Evolutionary conservation across 2,113 vertebrate genomes (phyloP).

Genomic region (Mirza zaza): DNA sequence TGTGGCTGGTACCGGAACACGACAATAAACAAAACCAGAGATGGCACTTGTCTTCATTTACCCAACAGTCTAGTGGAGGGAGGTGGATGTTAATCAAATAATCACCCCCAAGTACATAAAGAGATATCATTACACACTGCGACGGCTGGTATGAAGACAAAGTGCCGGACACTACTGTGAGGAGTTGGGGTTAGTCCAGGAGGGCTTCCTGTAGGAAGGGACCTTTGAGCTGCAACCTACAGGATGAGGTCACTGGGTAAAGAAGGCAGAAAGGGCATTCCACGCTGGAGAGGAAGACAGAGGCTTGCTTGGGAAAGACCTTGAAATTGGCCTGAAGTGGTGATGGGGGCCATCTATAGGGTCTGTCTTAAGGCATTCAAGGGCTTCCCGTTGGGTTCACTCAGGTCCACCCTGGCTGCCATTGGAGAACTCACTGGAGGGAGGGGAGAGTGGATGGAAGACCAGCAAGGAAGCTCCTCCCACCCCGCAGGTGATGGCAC

Average conservation of each 20-base stretch:
- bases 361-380: background rate
- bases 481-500: background rate
- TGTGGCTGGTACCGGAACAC: accelerated
- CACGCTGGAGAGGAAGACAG: background rate
- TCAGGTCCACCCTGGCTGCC: background rate
- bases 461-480: background rate
- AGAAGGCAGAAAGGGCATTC: background rate
- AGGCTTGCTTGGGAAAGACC: background rate
- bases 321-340: accelerated
- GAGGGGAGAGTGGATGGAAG: background rate
- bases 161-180: background rate
- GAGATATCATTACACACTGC: background rate
- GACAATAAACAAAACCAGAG: background rate
- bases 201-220: background rate
- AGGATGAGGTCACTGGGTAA: background rate
- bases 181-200: background rate
- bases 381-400: background rate
- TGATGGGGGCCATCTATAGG: background rate
- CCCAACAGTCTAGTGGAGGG: background rate
- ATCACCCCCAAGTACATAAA: accelerated
- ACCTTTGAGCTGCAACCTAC: background rate
- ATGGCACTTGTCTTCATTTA: accelerated
- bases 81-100: accelerated
- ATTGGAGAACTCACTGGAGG: background rate
- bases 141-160: background rate